phyloP scores from a whole-genome alignment of 1,140 invertebrate species.

The Plutomurus gul region DNA sequence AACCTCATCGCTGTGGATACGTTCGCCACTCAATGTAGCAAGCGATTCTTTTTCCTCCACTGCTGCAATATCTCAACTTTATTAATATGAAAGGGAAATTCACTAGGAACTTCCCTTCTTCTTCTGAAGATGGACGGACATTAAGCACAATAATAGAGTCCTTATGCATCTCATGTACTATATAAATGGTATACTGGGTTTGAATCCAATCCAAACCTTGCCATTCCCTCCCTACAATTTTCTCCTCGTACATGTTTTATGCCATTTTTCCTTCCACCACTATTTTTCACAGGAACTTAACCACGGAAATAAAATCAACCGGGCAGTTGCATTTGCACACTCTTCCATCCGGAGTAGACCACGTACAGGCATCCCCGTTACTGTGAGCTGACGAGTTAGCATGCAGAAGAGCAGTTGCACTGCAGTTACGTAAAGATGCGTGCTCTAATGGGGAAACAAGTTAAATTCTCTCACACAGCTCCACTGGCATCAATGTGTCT shows the following conservation, averaged over 20 bases:
- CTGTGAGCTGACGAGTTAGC: too few relatives aligned
- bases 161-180: neutral
- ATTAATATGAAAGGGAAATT: neutral
- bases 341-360: too few relatives aligned
- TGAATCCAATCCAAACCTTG: conserved; percentile 18
- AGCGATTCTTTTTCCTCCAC: too few relatives aligned
- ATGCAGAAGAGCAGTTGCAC: neutral
- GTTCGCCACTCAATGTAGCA: too few relatives aligned
- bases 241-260: conserved; percentile 2
- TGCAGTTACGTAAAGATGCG: neutral
- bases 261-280: neutral
- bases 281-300: conserved; percentile 23
- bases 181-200: too few relatives aligned
- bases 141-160: conserved; percentile 16
- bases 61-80: too few relatives aligned
- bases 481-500: neutral
- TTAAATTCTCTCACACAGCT: conserved; percentile 1
- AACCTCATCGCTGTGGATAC: neutral
- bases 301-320: conserved; percentile 23
- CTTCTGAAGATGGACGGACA: neutral
- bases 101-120: neutral
- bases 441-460: conserved; percentile 7
- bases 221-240: conserved; percentile 11
- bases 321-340: conserved; percentile 16
- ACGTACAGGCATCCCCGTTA: too few relatives aligned